Conservation (phyloP, 1,140 invertebrate species). For the Drosophila bocki region DNA sequence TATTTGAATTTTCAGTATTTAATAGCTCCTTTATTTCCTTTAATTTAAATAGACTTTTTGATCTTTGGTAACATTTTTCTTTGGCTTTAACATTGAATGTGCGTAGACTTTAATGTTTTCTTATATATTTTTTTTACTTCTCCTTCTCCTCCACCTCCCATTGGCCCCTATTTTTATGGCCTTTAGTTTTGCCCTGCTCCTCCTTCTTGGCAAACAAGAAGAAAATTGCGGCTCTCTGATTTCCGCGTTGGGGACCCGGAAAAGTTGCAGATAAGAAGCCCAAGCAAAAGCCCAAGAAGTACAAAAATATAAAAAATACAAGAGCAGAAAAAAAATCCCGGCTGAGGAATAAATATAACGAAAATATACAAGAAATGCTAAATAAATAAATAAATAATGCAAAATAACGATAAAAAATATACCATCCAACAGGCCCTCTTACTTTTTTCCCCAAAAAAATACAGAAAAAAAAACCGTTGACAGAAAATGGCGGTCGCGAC, state of each 20-base stretch:
- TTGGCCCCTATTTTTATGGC: constrained; percentile 13
- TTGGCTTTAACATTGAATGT: background rate
- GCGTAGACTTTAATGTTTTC: constrained; percentile 4
- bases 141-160: background rate
- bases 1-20: background rate
- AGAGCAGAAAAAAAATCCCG: background rate
- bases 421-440: constrained; percentile 9
- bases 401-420: constrained; percentile 75
- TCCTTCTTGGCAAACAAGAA: background rate
- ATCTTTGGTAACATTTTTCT: background rate
- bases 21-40: too few species aligned
- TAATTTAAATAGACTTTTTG: background rate
- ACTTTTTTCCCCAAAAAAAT: constrained; percentile 1
- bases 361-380: constrained; percentile 53
- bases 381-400: constrained; percentile 82
- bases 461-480: constrained; percentile 48
- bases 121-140: background rate
- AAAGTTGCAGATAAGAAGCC: constrained; percentile 48
- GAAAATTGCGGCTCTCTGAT: constrained; percentile 35
- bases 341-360: constrained; percentile 24
- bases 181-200: background rate
- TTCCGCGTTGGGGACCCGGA: constrained; percentile 30
- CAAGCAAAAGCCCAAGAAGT: constrained; percentile 1
- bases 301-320: background rate
- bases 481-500: constrained; percentile 77